Percentiles rank a stretch among this genome's conserved stretches.
phyloP scores from a whole-genome alignment of 2,797 vertebrate species.

The Urophycis tenuis region DNA sequence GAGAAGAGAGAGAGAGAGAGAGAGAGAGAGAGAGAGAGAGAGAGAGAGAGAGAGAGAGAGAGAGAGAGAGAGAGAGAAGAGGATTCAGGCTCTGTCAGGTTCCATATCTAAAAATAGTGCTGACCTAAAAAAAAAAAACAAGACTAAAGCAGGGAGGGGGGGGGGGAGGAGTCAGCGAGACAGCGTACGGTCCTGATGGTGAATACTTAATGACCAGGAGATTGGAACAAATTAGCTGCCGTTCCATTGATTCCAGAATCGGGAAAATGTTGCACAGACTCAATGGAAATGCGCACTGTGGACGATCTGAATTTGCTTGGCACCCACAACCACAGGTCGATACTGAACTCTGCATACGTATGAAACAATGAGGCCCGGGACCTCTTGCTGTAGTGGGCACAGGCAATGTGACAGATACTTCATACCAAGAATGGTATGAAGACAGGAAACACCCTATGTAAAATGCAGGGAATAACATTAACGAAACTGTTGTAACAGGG shows the following conservation, averaged over 20 bases:
- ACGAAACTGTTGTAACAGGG: no score
- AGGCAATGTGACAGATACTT: no score
- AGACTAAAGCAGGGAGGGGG: background rate
- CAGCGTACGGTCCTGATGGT: background rate
- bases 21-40: background rate
- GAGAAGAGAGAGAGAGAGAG: background rate
- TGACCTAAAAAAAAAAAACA: background rate
- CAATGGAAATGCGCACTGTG: background rate
- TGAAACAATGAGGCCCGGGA: no score
- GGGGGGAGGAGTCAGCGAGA: background rate
- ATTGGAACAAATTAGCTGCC: background rate
- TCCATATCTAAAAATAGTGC: background rate
- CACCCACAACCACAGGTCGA: no score
- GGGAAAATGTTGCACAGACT: background rate
- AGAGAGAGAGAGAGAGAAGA: background rate
- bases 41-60: background rate
- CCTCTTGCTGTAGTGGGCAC: no score
- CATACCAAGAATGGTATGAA: no score
- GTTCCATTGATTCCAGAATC: background rate
- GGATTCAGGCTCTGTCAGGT: background rate
- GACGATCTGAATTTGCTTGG: no score
- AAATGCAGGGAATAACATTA: no score
- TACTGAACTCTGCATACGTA: no score
- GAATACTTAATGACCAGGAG: background rate
- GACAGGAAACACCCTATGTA: no score